These are phyloP conservation scores for Xenopus borealis DNA, from an alignment of 2,113 vertebrate species.

Conservation along the genomic window DNA sequence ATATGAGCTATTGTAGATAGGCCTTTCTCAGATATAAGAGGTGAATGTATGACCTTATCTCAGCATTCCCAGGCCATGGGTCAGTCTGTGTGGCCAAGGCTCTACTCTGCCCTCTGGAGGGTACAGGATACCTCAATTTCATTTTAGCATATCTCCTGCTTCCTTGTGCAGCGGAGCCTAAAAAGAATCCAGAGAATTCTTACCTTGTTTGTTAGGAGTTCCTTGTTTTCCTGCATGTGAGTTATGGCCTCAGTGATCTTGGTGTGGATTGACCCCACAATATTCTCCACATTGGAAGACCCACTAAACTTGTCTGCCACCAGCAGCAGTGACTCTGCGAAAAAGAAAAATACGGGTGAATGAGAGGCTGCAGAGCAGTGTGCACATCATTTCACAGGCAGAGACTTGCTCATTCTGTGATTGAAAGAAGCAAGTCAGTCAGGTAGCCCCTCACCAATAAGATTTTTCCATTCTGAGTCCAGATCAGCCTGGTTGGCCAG, in stretches of 20 bases:
- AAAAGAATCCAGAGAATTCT: constrained; percentile 6
- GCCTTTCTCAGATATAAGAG: too few species aligned
- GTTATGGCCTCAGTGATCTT: constrained; percentile 82
- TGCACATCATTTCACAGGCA: too few species aligned
- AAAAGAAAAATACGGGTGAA: neutral
- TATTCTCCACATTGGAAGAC: constrained; percentile 69
- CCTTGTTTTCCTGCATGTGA: constrained; percentile 78
- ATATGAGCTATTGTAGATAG: too few species aligned
- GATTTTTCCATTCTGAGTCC: constrained; percentile 89
- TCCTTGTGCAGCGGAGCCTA: too few species aligned
- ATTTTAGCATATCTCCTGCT: too few species aligned
- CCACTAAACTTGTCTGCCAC: constrained; percentile 81
- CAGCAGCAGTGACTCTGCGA: constrained; percentile 79
- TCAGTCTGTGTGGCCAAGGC: too few species aligned
- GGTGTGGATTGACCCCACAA: constrained; percentile 74
- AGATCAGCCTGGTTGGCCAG: constrained; percentile 97
- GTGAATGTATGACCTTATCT: too few species aligned
- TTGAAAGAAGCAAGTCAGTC: neutral
- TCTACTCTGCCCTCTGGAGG: too few species aligned
- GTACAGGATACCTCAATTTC: too few species aligned
- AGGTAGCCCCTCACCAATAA: constrained; percentile 75
- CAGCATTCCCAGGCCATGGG: too few species aligned
- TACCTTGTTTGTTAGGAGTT: constrained; percentile 82
- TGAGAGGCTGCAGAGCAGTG: neutral
- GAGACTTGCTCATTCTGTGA: too few species aligned